Base-by-base conservation (phyloP, 1,140 invertebrate genomes). In the Philopotamus ludificatus region DNA sequence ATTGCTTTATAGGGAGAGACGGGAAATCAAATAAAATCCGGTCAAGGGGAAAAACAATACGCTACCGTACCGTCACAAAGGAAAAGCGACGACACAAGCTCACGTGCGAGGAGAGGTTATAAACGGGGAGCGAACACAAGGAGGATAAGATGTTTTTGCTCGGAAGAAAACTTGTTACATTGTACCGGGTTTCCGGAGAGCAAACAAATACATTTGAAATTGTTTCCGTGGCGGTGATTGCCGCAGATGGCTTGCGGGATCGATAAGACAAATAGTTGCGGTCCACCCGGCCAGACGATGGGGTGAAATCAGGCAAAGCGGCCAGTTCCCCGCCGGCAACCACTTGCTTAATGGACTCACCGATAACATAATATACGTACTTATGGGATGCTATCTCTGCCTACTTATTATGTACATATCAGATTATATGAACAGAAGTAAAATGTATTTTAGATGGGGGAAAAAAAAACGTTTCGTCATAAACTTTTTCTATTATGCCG, bases 41-140 rank as follows among this genome's bases (percentile, higher is more conserved):
- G 68, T 70, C 68, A 70, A 70, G 68, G 61, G 68, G 65, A 70
- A 70, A 70, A 70, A 70, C 68, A 70, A 70, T 70, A 66, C 61
- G 61, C 45, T 66, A 12, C 44, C 60, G 42, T 23, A 63, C 23
- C n/a, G n/a, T n/a, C 34, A 28, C 54, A 53, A 59, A 50, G 62
- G 45, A 55, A 39, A 20, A 25, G 23, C 28, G 54, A 53, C 49
- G 61, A 54, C 57, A 60, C 57, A 60, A 41, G 57, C 15, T 60
- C 22, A 41, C 57, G 34, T 39, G n/a, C n/a, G 39, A 50, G 49
- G 54, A n/a, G 39, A 41, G 61, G 61, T 63, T 53, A 63, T 59
- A 54, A 68, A 57, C 61, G 58, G 41, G 49, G 54, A 45, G 21
- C 7, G 34, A 10, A 47, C 20, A 20, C 42, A 45, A 63, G 15